phyloP scores from a whole-genome alignment of 2,797 vertebrate species.

The Denticeps clupeoides region DNA sequence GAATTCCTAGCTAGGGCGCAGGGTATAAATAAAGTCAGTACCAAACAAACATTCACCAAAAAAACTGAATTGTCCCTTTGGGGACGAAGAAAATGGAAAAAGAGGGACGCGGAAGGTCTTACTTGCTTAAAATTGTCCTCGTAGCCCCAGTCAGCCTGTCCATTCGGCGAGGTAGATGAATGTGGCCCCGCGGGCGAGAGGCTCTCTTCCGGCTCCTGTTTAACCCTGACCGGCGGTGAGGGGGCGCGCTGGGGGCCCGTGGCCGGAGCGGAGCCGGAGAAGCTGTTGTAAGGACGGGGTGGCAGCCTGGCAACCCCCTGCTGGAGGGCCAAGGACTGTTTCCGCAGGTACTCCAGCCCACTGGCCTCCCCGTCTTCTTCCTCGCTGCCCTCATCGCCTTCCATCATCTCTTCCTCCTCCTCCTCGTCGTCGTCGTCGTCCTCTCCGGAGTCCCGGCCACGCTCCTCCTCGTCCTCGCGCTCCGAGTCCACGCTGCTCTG shows the following conservation, averaged over 20 bases:
- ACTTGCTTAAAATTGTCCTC: conserved; percentile 90
- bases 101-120: conserved; percentile 33
- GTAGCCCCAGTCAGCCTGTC: conserved; percentile 68
- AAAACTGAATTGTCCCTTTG: no score
- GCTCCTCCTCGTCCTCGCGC: conserved; percentile 53
- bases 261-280: conserved; percentile 20
- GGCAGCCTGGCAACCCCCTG: conserved; percentile 46
- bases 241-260: conserved; percentile 42
- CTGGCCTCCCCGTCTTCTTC: conserved; percentile 48
- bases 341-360: conserved; percentile 64
- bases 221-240: conserved; percentile 54
- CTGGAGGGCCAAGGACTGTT: conserved; percentile 64
- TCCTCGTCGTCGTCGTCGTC: conserved; percentile 37
- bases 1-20: no score
- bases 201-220: conserved; percentile 70
- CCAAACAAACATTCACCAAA: neutral
- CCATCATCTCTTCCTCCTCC: conserved; percentile 58
- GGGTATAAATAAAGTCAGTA: neutral
- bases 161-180: conserved; percentile 53
- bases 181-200: conserved; percentile 55
- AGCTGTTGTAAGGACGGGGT: conserved; percentile 38
- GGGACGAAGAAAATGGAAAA: neutral
- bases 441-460: conserved; percentile 43
- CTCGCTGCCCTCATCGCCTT: conserved; percentile 71
- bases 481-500: conserved; percentile 70